A percentile compares a stretch with the other conserved stretches of the same genome.
Conservation (phyloP, 2,888 invertebrate genomes). For the Orgyia antiqua region DNA sequence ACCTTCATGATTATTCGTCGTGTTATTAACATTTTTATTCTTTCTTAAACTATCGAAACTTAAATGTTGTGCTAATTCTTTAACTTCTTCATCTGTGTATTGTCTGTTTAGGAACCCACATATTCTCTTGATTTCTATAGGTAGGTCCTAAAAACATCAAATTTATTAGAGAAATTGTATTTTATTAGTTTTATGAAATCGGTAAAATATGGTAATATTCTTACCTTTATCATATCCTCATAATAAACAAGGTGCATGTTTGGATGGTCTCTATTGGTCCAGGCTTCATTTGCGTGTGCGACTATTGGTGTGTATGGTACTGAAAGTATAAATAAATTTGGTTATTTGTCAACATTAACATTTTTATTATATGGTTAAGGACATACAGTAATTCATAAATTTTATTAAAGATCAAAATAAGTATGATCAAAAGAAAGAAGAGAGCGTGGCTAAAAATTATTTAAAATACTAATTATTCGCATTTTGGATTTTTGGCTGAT, state of each 20-base stretch:
- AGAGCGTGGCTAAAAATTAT: no score
- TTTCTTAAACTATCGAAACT: constrained; percentile 78
- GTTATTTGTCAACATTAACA: no score
- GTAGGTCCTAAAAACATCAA: constrained; percentile 64
- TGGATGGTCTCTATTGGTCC: constrained; percentile 45
- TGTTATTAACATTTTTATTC: constrained; percentile 78
- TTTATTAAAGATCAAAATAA: no score
- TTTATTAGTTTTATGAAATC: no score
- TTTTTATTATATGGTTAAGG: no score
- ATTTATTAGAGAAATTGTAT: no score
- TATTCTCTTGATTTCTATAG: constrained; percentile 64
- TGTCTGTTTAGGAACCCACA: constrained; percentile 68
- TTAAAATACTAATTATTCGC: no score
- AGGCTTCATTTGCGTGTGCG: constrained; percentile 63
- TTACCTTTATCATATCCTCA: constrained; percentile 62
- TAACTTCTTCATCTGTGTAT: constrained; percentile 59
- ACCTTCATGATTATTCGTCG: constrained; percentile 34
- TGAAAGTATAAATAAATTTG: constrained; percentile 28
- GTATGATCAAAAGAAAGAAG: no score
- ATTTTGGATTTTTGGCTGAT: no score
- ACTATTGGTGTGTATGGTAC: constrained; percentile 65
- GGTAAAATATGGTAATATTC: no score
- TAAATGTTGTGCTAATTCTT: constrained; percentile 67
- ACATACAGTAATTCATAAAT: no score
- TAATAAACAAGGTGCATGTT: constrained; percentile 67